A percentile compares a stretch with the other conserved stretches of the same genome.
phyloP scores from a whole-genome alignment of 1,140 invertebrate genomes.

The Drosophila pseudoananassae region DNA sequence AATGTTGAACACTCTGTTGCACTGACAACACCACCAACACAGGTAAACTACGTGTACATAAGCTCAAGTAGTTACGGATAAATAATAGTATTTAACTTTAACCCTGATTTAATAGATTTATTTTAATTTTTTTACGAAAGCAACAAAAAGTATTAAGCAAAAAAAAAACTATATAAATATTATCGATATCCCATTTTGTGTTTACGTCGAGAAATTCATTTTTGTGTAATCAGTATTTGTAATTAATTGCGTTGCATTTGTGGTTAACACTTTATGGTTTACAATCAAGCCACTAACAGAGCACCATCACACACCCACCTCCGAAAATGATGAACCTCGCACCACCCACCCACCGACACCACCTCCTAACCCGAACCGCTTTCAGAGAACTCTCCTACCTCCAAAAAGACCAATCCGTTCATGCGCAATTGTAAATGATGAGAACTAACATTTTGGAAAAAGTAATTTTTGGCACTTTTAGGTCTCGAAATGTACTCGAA shows the following conservation, averaged over 20 bases:
- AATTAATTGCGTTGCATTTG: slow-evolving; percentile 49
- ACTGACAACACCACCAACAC: slow-evolving; percentile 83
- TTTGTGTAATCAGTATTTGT: slow-evolving; percentile 66
- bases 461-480: slow-evolving; percentile 50
- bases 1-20: slow-evolving; percentile 84
- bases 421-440: slow-evolving; percentile 23
- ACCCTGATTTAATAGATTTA: slow-evolving; percentile 50
- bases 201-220: slow-evolving; percentile 79
- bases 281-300: slow-evolving; percentile 42
- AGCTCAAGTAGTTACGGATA: slow-evolving; percentile 35
- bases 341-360: slow-evolving; percentile 22
- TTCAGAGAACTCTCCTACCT: slow-evolving; percentile 32
- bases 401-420: slow-evolving; percentile 30
- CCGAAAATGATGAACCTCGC: slow-evolving; percentile 15
- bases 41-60: slow-evolving; percentile 81
- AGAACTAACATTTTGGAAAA: slow-evolving; percentile 39
- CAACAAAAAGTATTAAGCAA: slow-evolving; percentile 3
- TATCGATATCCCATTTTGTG: slow-evolving; percentile 74
- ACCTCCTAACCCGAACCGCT: slow-evolving; percentile 32
- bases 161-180: slow-evolving; percentile 19
- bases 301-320: slow-evolving; percentile 30
- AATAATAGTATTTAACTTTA: slow-evolving; percentile 23
- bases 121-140: slow-evolving; percentile 46
- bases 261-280: slow-evolving; percentile 42
- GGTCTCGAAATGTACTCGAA: slow-evolving; percentile 25